Conservation (phyloP, 2,888 invertebrate genomes). For the Drosophila meridiana region DNA sequence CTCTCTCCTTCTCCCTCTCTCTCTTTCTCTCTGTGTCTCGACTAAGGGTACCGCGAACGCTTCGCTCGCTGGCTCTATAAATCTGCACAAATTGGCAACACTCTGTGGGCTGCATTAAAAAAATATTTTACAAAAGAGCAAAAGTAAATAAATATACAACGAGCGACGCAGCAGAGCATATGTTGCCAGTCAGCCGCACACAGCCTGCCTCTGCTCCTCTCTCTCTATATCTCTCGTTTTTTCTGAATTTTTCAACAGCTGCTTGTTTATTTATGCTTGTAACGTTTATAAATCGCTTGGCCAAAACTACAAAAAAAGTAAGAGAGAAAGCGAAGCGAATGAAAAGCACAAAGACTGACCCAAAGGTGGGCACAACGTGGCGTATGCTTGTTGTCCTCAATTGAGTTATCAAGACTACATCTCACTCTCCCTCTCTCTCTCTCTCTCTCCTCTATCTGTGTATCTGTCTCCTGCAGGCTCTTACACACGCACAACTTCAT, state of each 20-base stretch:
- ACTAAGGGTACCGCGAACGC: background rate
- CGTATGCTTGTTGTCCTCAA: slow-evolving; percentile 75
- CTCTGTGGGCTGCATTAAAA: slow-evolving; percentile 80
- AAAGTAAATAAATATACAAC: slow-evolving; percentile 79
- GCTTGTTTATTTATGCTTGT: slow-evolving; percentile 80
- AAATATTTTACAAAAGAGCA: slow-evolving; percentile 78
- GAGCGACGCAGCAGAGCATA: slow-evolving; percentile 57
- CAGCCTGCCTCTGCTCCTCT: background rate
- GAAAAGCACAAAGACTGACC: slow-evolving; percentile 48
- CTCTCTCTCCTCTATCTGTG: slow-evolving; percentile 3
- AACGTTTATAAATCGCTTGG: slow-evolving; percentile 80
- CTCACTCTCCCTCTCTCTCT: slow-evolving; percentile 11
- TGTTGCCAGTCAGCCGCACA: slow-evolving; percentile 66
- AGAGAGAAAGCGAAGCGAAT: slow-evolving; percentile 27
- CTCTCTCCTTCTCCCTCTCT: background rate
- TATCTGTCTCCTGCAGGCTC: background rate
- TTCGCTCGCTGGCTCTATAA: slow-evolving; percentile 64
- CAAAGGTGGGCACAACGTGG: slow-evolving; percentile 60
- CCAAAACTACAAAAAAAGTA: slow-evolving; percentile 38
- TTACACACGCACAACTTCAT: slow-evolving; percentile 54
- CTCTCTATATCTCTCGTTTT: slow-evolving; percentile 24
- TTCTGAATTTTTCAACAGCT: slow-evolving; percentile 62
- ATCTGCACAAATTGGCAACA: slow-evolving; percentile 82
- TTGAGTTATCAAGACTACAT: slow-evolving; percentile 63
- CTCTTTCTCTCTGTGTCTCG: background rate